Evolutionary conservation across 2,113 vertebrate species (phyloP).

Genomic region (Anguilla rostrata): DNA sequence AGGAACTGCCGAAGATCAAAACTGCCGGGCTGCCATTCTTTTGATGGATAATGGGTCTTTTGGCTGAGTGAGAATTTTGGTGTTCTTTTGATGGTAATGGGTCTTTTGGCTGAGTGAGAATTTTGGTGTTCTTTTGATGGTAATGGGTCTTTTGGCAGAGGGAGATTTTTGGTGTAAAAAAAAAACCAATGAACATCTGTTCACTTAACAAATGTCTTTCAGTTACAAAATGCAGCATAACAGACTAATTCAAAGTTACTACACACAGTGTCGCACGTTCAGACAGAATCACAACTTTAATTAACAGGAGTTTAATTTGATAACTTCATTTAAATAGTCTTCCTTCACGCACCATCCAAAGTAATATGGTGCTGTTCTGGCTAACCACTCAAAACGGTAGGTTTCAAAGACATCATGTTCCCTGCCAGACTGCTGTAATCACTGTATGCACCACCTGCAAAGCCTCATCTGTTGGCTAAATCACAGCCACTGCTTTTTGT

Average conservation of each 20-base stretch:
- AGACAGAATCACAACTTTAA: not conserved
- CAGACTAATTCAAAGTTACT: not conserved
- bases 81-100: too few relatives aligned
- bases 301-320: not conserved
- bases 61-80: too few relatives aligned
- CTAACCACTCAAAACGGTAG: not conserved
- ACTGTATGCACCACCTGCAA: not conserved
- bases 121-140: too few relatives aligned
- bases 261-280: not conserved
- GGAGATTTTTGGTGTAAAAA: too few relatives aligned
- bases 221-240: too few relatives aligned
- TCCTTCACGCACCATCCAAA: not conserved
- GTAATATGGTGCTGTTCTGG: not conserved
- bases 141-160: too few relatives aligned
- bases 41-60: too few relatives aligned
- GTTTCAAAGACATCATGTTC: not conserved
- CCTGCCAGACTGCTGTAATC: not conserved
- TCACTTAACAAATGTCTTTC: too few relatives aligned
- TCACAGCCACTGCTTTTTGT: not conserved
- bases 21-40: too few relatives aligned
- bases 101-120: too few relatives aligned
- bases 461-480: not conserved
- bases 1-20: too few relatives aligned
- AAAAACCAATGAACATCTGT: too few relatives aligned
- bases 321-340: not conserved